Conservation (phyloP, 1,140 invertebrate genomes). For the Bombus soroeensis region DNA sequence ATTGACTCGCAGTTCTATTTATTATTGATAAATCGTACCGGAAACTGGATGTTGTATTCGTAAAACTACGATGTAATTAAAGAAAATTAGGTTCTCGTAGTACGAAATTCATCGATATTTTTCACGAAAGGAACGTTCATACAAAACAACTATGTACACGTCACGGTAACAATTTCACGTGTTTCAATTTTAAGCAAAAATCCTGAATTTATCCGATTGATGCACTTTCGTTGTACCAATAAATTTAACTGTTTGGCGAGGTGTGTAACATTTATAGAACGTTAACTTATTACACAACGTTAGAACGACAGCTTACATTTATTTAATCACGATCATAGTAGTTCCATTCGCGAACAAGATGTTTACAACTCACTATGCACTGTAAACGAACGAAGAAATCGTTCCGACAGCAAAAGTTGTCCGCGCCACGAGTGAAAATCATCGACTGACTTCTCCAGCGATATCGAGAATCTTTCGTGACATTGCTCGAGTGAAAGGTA, state of each 20-base stretch:
- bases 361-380: not conserved
- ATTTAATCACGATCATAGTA: too few species aligned
- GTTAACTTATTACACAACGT: not conserved
- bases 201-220: too few species aligned
- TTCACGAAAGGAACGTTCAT: too few species aligned
- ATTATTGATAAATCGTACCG: too few species aligned
- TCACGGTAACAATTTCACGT: not conserved
- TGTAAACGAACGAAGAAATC: not conserved
- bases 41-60: not conserved
- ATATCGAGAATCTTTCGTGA: slow-evolving; percentile 50
- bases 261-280: not conserved
- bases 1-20: too few species aligned
- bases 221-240: not conserved
- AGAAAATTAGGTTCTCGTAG: not conserved
- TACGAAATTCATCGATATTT: too few species aligned
- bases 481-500: slow-evolving; percentile 62
- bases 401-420: slow-evolving; percentile 22
- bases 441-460: slow-evolving; percentile 46
- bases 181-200: not conserved
- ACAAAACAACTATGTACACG: too few species aligned
- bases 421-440: slow-evolving; percentile 47
- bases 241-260: too few species aligned
- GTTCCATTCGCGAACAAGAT: too few species aligned
- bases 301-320: not conserved
- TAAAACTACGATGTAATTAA: not conserved